Evolutionary conservation across 1,140 invertebrate species (phyloP), one percentile per base, ranked within the genome.

Genomic region (Bathynomus jamesi): DNA sequence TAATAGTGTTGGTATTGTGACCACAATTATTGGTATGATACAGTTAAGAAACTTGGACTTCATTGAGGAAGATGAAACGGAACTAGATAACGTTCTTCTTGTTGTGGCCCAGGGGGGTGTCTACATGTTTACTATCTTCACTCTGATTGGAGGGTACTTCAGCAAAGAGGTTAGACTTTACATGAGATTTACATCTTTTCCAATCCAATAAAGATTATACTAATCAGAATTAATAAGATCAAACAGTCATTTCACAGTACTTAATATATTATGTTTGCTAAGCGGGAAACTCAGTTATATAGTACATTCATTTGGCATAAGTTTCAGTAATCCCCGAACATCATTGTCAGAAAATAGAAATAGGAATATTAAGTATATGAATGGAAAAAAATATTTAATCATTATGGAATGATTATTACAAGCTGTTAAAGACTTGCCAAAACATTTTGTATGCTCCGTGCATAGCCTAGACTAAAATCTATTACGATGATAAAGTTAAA

Each of bases 41-140:
- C 77, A 76, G 71, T 66, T 78, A 53, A 29, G 65, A 68, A 69
- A 90, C 89, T 24, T 86, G 85, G 75, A 71, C 29, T 75, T 75
- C 66, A 61, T 72, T 62, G 68, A 68, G 28, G 71, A 73, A 10
- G 86, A 92, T 64, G 94, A 94, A 80, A 85, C 96, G 28, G 92
- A 94, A 76, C 82, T 98, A 77, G 95, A 98, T 82, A 96, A 95
- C 79, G 95, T 96, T 61, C 85, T 98, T 0, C 82, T 98, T 60
- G 89, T 96, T 3, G 91, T 94, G 0, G 94, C 93, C 0, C 91
- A 97, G 80, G 93, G 91, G 0, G 95, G 95, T 4, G 91, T 95
- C 82, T 96, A 96, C 79, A 89, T 96, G 61, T 97, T 96, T 80
- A 91, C 93, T 67, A 92, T 91, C 11, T 97, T 97, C 80, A 93